Conservation (phyloP, 2,113 vertebrate species). For the Peromyscus polionotus region DNA sequence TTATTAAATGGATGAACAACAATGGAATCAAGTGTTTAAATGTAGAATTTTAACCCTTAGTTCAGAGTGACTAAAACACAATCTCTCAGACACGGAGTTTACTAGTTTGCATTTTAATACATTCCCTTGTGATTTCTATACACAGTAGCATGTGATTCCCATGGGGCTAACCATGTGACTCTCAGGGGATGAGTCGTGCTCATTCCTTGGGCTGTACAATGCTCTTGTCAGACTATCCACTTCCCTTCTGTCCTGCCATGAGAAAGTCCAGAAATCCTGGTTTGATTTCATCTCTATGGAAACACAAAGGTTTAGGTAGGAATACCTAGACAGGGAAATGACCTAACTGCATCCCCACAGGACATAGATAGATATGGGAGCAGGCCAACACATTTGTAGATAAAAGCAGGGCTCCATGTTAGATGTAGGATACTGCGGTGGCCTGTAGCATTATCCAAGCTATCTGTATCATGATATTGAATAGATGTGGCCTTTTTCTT, state of each 20-base stretch:
- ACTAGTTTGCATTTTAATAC: not conserved
- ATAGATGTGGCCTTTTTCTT: not conserved
- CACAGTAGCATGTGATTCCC: not conserved
- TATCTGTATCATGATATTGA: not conserved
- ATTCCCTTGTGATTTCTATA: not conserved
- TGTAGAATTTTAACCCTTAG: not conserved
- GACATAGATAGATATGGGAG: too few relatives aligned
- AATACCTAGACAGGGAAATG: not conserved
- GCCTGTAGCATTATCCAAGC: not conserved
- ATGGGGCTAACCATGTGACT: not conserved
- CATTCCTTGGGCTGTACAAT: not conserved
- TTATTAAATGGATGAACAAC: conserved; percentile 37
- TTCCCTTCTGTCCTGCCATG: not conserved
- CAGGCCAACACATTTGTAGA: not conserved
- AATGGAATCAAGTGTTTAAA: not conserved
- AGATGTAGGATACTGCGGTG: not conserved
- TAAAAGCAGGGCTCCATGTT: not conserved
- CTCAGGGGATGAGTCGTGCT: not conserved
- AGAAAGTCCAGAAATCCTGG: not conserved
- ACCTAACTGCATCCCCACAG: too few relatives aligned
- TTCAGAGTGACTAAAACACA: not conserved
- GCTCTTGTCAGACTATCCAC: not conserved
- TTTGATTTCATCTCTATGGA: not conserved
- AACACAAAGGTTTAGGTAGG: not conserved
- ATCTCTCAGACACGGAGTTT: not conserved